Base-by-base conservation (phyloP, 2,797 vertebrate species). In the Meriones psammophilus region DNA sequence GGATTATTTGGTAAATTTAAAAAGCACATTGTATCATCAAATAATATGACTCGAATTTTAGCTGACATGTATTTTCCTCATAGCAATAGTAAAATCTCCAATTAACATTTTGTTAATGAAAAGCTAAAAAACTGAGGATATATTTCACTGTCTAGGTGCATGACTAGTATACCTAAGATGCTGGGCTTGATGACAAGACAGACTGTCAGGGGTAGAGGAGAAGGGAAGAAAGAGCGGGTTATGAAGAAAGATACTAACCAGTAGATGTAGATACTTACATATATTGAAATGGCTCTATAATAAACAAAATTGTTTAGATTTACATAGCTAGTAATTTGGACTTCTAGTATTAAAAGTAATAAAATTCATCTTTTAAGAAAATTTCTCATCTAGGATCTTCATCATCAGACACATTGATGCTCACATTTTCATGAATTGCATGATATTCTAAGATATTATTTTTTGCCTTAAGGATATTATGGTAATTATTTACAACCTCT, bases 391-490 rank as follows among this genome's bases (percentile, higher is more conserved):
- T 62, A 0, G 2, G 60, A 62, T 46, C 15, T 81, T 60, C 28
- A 90, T 88, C 76, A 86, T 85, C 4, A 77, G 91, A 33, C 14
- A 84, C 3, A 50, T 33, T 91, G 91, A 85, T 84, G 8, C 36
- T 60, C 56, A 84, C 62, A 20, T 7, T 69, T 88, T 78, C 56
- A 46, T 81, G 8, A 88, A 69, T 1, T 20, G 2, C 6, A 58
- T 71, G 33, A 14, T 3, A 42, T 66, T 8, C 80, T 54, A 83
- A 1, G 56, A 69, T 28, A 36, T 22, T 71, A 1, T 54, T 46
- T 93, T 93, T 26, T 58, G 22, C 33, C 8, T 78, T 78, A 28
- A 30, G 4, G 12, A 26, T 88, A n/a, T 28, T 56, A 79, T 42
- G 60, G 8, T 64, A 42, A 83, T 62, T 66, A 42, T 42, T 42